Conservation (phyloP, 2,113 vertebrate species). For the Bufo gargarizans region DNA sequence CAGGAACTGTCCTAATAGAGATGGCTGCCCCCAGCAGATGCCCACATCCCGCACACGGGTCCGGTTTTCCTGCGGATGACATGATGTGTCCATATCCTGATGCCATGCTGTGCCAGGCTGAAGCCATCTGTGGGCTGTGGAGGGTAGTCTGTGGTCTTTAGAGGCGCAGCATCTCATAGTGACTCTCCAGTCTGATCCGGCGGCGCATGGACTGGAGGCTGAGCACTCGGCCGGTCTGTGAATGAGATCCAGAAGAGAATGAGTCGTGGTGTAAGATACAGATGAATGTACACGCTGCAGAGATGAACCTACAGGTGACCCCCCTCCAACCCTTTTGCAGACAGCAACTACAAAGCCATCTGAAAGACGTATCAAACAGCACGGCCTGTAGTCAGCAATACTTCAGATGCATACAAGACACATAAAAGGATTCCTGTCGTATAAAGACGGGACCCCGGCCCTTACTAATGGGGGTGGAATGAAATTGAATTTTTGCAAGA, state of each 20-base stretch:
- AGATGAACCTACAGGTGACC: not conserved
- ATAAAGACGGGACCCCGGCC: too few relatives aligned
- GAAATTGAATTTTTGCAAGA: too few relatives aligned
- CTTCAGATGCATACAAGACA: not conserved
- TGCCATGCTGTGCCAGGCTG: not conserved
- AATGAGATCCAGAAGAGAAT: slow-evolving; percentile 13
- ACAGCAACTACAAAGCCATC: slow-evolving; percentile 15
- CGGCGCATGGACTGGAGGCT: slow-evolving; percentile 15
- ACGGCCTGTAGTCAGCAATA: not conserved
- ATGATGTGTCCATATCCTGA: not conserved
- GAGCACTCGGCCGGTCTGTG: slow-evolving; percentile 15
- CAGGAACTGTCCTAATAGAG: not conserved
- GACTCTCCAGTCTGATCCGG: slow-evolving; percentile 24
- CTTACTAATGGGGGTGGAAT: too few relatives aligned
- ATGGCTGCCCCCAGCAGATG: not conserved
- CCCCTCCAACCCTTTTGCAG: not conserved
- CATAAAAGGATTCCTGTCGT: too few relatives aligned
- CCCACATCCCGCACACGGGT: not conserved
- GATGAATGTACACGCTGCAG: not conserved
- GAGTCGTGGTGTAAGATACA: not conserved
- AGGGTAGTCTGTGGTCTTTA: not conserved
- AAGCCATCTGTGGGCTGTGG: not conserved
- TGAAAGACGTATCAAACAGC: not conserved
- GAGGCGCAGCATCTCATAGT: slow-evolving; percentile 34
- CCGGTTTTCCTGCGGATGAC: not conserved